Percentiles rank a stretch among this genome's conserved stretches.
Evolutionary conservation across 1,140 invertebrate genomes (phyloP).

Genomic region (Neuroterus valhalla): DNA sequence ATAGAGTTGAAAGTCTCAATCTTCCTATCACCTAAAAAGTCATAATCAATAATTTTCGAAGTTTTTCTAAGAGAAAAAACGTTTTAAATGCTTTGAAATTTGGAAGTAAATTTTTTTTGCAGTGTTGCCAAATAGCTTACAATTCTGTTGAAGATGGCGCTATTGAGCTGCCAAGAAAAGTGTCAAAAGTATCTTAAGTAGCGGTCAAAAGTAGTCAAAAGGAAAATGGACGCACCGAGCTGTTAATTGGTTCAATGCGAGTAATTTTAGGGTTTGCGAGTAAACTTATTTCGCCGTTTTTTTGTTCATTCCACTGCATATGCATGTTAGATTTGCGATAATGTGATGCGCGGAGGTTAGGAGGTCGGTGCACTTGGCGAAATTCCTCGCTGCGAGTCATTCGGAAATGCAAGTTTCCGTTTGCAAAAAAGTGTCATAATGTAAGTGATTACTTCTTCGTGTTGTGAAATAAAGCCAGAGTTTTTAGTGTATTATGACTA

Average conservation of each 20-base stretch:
- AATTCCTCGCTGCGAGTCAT: neutral
- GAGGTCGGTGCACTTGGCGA: neutral
- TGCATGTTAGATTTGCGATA: neutral
- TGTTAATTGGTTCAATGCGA: neutral
- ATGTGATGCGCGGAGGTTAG: neutral
- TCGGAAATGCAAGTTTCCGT: neutral
- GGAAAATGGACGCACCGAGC: neutral
- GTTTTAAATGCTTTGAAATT: too few relatives aligned
- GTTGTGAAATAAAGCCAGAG: conserved; percentile 21
- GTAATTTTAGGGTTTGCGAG: conserved; percentile 1
- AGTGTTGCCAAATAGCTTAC: neutral
- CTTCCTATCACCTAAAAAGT: too few relatives aligned
- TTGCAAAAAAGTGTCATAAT: conserved; percentile 2
- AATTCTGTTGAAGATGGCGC: neutral
- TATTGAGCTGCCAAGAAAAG: neutral
- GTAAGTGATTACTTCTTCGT: conserved; percentile 11
- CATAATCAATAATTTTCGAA: too few relatives aligned
- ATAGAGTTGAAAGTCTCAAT: too few relatives aligned
- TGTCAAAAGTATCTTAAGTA: too few relatives aligned
- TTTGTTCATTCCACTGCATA: neutral
- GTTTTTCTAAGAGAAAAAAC: too few relatives aligned
- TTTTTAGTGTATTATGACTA: conserved; percentile 48
- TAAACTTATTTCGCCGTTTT: conserved; percentile 4
- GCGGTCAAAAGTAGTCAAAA: conserved; percentile 9
- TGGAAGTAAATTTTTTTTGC: neutral